Evolutionary conservation across 2,113 vertebrate species (phyloP).

Genomic region (Beaufortia kweichowensis): DNA sequence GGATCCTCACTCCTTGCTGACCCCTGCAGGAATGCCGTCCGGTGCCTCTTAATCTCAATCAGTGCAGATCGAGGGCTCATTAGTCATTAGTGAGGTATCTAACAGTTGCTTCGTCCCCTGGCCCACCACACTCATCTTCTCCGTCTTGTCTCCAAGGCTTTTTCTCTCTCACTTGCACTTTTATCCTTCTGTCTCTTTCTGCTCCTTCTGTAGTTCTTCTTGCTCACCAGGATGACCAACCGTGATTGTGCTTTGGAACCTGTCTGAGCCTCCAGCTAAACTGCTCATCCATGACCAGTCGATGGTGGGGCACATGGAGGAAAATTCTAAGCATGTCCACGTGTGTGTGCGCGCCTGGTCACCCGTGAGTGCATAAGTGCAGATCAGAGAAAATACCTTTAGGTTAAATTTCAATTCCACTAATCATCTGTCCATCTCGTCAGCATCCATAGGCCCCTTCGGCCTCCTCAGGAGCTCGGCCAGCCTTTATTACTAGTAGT

Average conservation of each 20-base stretch:
- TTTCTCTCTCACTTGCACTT: neutral
- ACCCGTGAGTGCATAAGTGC: slow-evolving; percentile 44
- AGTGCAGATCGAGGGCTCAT: slow-evolving; percentile 53
- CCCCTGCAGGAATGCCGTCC: slow-evolving; percentile 58
- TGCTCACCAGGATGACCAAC: slow-evolving; percentile 30
- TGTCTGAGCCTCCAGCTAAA: slow-evolving; percentile 47
- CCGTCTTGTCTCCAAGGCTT: slow-evolving; percentile 32
- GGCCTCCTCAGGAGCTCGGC: slow-evolving; percentile 15
- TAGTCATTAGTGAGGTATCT: slow-evolving; percentile 64
- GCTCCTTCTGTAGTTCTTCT: neutral
- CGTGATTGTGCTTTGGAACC: slow-evolving; percentile 52
- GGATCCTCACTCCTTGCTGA: slow-evolving; percentile 59
- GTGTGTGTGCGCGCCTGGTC: slow-evolving; percentile 14
- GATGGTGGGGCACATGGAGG: slow-evolving; percentile 19
- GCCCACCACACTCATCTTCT: neutral
- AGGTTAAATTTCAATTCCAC: slow-evolving; percentile 44
- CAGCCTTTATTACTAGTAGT: slow-evolving; percentile 49
- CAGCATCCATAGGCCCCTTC: slow-evolving; percentile 7
- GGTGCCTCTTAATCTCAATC: slow-evolving; percentile 70
- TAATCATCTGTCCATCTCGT: slow-evolving; percentile 33
- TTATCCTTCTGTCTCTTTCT: slow-evolving; percentile 17
- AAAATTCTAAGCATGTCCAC: slow-evolving; percentile 2
- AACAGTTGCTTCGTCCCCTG: slow-evolving; percentile 48
- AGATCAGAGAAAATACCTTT: slow-evolving; percentile 45
- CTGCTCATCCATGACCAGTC: slow-evolving; percentile 50